Evolutionary conservation across 2,797 vertebrate genomes (phyloP).

Genomic region (Morelia viridis): DNA sequence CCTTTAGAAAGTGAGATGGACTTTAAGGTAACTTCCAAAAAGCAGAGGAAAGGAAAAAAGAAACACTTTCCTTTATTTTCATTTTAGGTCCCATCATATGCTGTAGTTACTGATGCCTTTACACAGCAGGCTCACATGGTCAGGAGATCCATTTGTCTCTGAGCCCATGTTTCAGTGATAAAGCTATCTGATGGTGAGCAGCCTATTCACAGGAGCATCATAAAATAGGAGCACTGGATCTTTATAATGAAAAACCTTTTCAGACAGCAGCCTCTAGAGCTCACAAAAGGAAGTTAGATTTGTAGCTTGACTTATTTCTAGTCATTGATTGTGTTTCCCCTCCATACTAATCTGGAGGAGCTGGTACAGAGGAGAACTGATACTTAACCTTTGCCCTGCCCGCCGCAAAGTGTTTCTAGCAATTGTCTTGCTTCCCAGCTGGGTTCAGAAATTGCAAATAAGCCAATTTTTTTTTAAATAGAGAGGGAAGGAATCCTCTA

Average conservation of each 20-base stretch:
- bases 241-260: neutral
- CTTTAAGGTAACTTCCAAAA: neutral
- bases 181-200: neutral
- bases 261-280: neutral
- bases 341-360: neutral
- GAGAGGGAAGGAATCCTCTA: neutral
- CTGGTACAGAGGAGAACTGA: neutral
- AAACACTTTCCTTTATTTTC: neutral
- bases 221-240: neutral
- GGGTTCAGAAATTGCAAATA: neutral
- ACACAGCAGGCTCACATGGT: neutral
- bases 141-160: neutral
- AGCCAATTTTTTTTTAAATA: neutral
- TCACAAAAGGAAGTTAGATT: neutral
- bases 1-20: too few relatives aligned
- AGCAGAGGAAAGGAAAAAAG: neutral
- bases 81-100: neutral
- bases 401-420: neutral
- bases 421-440: neutral
- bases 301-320: neutral
- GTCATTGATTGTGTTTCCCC: neutral
- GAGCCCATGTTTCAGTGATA: neutral
- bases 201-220: neutral
- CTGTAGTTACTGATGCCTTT: neutral
- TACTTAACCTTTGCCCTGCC: neutral